Evolutionary conservation across 2,888 invertebrate genomes (phyloP), one percentile per base, ranked within the genome.

Genomic region (Orthonychiurus folsomi): DNA sequence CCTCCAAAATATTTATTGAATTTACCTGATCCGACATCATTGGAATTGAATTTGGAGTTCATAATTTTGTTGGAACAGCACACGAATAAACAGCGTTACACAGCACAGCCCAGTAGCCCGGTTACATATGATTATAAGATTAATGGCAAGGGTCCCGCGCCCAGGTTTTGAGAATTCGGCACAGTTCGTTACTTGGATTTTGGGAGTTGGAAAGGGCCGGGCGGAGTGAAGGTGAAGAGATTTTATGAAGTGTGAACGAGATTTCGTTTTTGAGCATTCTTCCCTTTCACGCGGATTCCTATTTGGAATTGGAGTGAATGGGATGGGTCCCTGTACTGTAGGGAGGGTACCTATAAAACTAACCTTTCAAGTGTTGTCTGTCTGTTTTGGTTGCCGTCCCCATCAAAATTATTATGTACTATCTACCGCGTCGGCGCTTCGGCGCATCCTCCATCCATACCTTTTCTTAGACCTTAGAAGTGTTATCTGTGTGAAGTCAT

Each of bases 171-270:
- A 37, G 24, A 61, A 64, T 64, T 64, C 61, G 64, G 64, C 61
- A 64, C 64, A 64, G 64, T 64, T 64, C 64, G 59, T 64, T 64
- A 64, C 62, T 21, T 26, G 15, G 48, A 60, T 18, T 27, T 25
- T 58, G n/a, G 3, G 48, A 20, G 15, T 9, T 9, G 15, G 15
- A 37, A 37, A 37, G 37, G 15, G 9, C 5, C 5, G 37, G 37
- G 37, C 5, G 37, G 15, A 37, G 15, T 5, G 37, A 37, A 60
- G 26, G 28, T n/a, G 20, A 28, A 55, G 50, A 69, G 64, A 63
- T 69, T 69, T 72, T 70, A 72, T 72, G 69, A 72, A 72, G 72
- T 72, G 72, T 72, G 72, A 72, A 72, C 70, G 66, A 70, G 63
- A 70, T 66, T 66, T 66, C 52, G n/a, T 52, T 52, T 21, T 21